A percentile compares a stretch with the other conserved stretches of the same genome.
Conservation (phyloP, 2,888 invertebrate species). For the Pseudococcus viburni region DNA sequence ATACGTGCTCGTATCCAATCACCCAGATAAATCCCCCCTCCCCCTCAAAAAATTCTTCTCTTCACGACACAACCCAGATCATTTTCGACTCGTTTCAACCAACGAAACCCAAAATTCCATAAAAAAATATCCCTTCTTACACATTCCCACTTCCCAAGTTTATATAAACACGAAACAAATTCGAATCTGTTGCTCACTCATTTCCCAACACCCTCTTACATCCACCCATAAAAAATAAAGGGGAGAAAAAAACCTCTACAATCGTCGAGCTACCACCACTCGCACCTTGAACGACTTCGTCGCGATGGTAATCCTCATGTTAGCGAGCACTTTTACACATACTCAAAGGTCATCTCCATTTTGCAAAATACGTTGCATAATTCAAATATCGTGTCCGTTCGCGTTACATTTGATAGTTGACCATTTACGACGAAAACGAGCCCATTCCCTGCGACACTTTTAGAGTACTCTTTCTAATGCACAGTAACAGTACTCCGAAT, state of each 20-base stretch:
- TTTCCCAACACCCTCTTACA: not conserved
- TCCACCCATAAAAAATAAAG: not conserved
- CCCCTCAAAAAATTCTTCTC: too few relatives aligned
- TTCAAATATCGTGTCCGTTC: constrained; percentile 47
- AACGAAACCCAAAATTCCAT: not conserved
- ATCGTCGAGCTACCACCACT: not conserved
- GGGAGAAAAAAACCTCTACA: not conserved
- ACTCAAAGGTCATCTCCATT: constrained; percentile 22
- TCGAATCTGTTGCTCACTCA: not conserved
- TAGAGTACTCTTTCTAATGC: not conserved
- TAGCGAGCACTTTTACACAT: not conserved
- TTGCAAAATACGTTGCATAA: constrained; percentile 44
- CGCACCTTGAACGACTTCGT: not conserved
- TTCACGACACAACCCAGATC: not conserved
- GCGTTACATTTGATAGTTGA: constrained; percentile 43
- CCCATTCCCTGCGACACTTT: not conserved
- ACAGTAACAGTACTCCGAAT: not conserved
- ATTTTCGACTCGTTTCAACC: not conserved
- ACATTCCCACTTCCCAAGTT: not conserved
- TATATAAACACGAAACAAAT: constrained; percentile 12
- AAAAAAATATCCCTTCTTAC: not conserved
- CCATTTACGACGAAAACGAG: not conserved
- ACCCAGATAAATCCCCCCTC: too few relatives aligned
- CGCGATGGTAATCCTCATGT: not conserved
- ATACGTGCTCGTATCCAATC: too few relatives aligned